phyloP scores from a whole-genome alignment of 2,888 invertebrate species.

The Tholera decimalis region DNA sequence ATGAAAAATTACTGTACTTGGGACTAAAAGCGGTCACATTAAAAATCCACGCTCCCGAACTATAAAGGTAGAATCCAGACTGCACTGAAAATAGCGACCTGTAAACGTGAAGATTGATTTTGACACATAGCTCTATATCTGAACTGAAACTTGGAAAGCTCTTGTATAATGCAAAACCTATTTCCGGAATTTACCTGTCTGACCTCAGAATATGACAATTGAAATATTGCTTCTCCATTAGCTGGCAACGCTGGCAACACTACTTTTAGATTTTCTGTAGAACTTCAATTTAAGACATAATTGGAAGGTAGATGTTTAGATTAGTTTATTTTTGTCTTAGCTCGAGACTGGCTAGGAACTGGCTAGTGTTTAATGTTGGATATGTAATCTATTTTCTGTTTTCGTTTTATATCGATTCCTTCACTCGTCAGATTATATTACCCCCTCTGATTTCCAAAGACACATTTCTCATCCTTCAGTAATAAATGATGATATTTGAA shows the following conservation, averaged over 20 bases:
- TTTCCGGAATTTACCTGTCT: constrained; percentile 77
- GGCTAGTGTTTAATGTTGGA: constrained; percentile 25
- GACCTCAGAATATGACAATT: constrained; percentile 76
- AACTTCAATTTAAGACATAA: constrained; percentile 47
- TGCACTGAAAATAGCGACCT: constrained; percentile 86
- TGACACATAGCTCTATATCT: constrained; percentile 84
- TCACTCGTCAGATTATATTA: constrained; percentile 13
- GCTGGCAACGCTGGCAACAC: constrained; percentile 56
- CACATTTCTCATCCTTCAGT: constrained; percentile 42
- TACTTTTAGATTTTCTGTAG: constrained; percentile 66
- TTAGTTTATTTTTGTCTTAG: constrained; percentile 49
- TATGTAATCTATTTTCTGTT: constrained; percentile 2
- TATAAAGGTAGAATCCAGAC: constrained; percentile 72
- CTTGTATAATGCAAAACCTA: constrained; percentile 83
- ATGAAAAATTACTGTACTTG: not conserved
- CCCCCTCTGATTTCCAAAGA: constrained; percentile 33
- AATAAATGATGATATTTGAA: constrained; percentile 68
- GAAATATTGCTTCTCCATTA: constrained; percentile 74
- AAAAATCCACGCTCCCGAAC: constrained; percentile 64
- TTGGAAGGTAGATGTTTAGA: constrained; percentile 49
- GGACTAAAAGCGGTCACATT: not conserved
- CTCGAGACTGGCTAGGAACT: constrained; percentile 18
- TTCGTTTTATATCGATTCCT: constrained; percentile 2
- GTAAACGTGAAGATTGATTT: constrained; percentile 88
- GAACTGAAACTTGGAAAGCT: constrained; percentile 75